Percentiles rank a stretch among this genome's conserved stretches.
Evolutionary conservation across 2,888 invertebrate species (phyloP).

Genomic region (Cheilosia vernalis): DNA sequence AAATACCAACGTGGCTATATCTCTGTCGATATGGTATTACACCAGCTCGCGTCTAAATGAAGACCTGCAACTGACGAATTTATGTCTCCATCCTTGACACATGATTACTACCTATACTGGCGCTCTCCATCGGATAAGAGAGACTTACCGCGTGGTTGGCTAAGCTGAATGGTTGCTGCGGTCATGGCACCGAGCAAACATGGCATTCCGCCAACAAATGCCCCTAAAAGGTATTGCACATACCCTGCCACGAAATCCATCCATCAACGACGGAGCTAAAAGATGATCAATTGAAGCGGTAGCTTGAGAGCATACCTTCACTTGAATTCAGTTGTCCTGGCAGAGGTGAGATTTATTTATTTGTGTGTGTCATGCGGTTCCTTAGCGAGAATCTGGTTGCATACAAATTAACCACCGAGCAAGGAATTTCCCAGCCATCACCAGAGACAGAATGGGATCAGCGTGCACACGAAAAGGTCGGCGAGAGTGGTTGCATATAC

Average conservation of each 20-base stretch:
- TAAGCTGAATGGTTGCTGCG: slow-evolving; percentile 33
- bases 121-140: slow-evolving; percentile 55
- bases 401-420: slow-evolving; percentile 44
- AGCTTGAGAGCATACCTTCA: slow-evolving; percentile 4
- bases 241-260: slow-evolving; percentile 48
- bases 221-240: neutral
- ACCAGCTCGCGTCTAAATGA: slow-evolving; percentile 50
- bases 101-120: slow-evolving; percentile 60
- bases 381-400: slow-evolving; percentile 9
- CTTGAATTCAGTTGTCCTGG: neutral
- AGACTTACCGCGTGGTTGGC: slow-evolving; percentile 61
- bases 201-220: slow-evolving; percentile 58
- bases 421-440: slow-evolving; percentile 16
- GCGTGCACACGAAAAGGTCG: slow-evolving; percentile 28
- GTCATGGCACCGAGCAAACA: slow-evolving; percentile 9
- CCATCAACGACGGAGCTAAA: slow-evolving; percentile 56
- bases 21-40: slow-evolving; percentile 35
- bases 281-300: slow-evolving; percentile 63
- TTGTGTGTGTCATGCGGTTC: slow-evolving; percentile 1
- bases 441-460: slow-evolving; percentile 29
- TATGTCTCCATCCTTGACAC: slow-evolving; percentile 71
- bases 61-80: slow-evolving; percentile 69
- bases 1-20: neutral
- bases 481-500: slow-evolving; percentile 21
- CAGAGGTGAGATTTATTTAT: slow-evolving; percentile 28